These are phyloP conservation scores for Pardalotus punctatus DNA, from an alignment of 2,113 vertebrate species.

Conservation along the genomic window DNA sequence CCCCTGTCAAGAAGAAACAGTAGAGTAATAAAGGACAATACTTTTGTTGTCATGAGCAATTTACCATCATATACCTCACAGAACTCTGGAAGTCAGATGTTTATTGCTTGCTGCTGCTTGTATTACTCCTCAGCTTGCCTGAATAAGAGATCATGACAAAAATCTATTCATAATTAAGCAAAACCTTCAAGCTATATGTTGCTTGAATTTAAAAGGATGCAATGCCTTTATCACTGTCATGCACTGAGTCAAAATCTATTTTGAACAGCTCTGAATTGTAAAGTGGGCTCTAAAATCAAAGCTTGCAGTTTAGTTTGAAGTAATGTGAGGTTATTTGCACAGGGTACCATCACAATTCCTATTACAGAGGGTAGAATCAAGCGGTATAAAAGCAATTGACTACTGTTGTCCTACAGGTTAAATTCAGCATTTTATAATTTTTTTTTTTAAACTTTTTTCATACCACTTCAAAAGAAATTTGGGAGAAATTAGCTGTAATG, in stretches of 20 bases:
- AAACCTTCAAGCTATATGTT: neutral
- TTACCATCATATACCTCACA: neutral
- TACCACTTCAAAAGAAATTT: neutral
- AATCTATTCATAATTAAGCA: slow-evolving; percentile 13
- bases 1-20: slow-evolving; percentile 55
- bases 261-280: neutral
- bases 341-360: neutral
- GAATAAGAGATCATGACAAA: neutral
- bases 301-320: neutral
- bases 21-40: slow-evolving; percentile 9
- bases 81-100: slow-evolving; percentile 10
- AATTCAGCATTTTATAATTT: neutral
- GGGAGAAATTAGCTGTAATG: neutral
- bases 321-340: neutral
- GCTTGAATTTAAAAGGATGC: neutral
- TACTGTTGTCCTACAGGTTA: neutral
- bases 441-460: neutral
- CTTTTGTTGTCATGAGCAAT: slow-evolving; percentile 45
- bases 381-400: neutral
- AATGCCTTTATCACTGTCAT: neutral
- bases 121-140: neutral
- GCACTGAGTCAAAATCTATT: neutral
- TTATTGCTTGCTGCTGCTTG: slow-evolving; percentile 12
- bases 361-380: neutral
- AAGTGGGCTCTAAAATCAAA: neutral